Conservation (phyloP, 2,888 invertebrate species). For the Drosophila kanekoi region DNA sequence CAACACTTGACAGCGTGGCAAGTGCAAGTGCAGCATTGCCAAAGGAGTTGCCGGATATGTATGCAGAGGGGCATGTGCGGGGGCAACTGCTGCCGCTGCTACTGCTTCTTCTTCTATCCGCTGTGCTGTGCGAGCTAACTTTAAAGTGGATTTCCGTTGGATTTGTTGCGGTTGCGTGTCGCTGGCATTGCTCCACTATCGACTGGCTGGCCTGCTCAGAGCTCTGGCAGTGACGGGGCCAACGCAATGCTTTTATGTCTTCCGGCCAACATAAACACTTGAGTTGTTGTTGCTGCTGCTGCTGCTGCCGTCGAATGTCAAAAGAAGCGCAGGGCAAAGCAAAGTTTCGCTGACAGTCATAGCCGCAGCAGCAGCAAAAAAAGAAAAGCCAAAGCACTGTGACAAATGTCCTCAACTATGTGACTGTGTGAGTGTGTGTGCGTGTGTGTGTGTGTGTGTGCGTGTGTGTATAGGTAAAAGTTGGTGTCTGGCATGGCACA, state of each 20-base stretch:
- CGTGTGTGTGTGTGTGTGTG: slow-evolving; percentile 37
- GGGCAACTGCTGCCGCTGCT: not conserved
- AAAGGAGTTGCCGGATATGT: slow-evolving; percentile 14
- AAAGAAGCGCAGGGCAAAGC: slow-evolving; percentile 52
- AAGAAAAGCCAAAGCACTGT: slow-evolving; percentile 50
- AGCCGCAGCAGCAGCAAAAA: slow-evolving; percentile 43
- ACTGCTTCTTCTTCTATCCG: not conserved
- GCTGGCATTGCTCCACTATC: slow-evolving; percentile 61
- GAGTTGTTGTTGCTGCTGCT: slow-evolving; percentile 45
- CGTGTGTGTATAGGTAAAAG: slow-evolving; percentile 50
- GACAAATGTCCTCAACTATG: slow-evolving; percentile 71
- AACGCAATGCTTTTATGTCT: slow-evolving; percentile 76
- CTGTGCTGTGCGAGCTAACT: slow-evolving; percentile 46
- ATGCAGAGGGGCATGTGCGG: not conserved
- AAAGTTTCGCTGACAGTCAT: slow-evolving; percentile 77
- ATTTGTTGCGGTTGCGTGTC: slow-evolving; percentile 80
- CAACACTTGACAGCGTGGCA: slow-evolving; percentile 70
- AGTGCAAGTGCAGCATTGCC: slow-evolving; percentile 68
- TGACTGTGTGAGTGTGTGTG: slow-evolving; percentile 39
- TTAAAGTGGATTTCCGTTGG: slow-evolving; percentile 82
- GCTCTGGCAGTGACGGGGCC: slow-evolving; percentile 7
- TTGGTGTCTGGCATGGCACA: slow-evolving; percentile 64
- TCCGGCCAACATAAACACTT: slow-evolving; percentile 83
- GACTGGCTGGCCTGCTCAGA: slow-evolving; percentile 16
- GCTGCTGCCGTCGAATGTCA: slow-evolving; percentile 50